Conservation (phyloP, 1,140 invertebrate species). For the Drosophila arawakana region DNA sequence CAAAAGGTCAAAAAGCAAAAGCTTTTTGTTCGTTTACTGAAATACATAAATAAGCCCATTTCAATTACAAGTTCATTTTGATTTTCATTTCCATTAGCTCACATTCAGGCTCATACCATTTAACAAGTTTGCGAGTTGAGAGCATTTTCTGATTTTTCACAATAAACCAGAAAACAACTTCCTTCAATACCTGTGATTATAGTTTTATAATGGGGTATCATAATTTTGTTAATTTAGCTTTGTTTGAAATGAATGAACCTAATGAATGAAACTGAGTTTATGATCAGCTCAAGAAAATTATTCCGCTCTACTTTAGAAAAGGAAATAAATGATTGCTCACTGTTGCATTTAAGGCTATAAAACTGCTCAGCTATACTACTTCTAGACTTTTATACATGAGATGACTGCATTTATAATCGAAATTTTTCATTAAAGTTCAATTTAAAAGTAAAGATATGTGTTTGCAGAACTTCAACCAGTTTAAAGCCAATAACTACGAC, state of each 20-base stretch:
- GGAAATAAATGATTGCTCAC: slow-evolving; percentile 6
- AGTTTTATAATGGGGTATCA: background rate
- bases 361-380: too few relatives aligned
- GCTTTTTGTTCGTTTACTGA: slow-evolving; percentile 11
- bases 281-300: too few relatives aligned
- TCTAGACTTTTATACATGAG: too few relatives aligned
- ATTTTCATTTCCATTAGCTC: slow-evolving; percentile 12
- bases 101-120: background rate
- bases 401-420: too few relatives aligned
- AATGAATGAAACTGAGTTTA: too few relatives aligned
- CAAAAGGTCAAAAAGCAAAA: slow-evolving; percentile 61
- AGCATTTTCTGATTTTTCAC: slow-evolving; percentile 14
- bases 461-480: too few relatives aligned
- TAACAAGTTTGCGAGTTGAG: background rate
- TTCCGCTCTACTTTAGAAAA: background rate
- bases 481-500: too few relatives aligned
- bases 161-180: slow-evolving; percentile 17
- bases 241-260: background rate
- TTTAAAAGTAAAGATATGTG: too few relatives aligned
- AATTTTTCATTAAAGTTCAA: too few relatives aligned
- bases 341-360: background rate
- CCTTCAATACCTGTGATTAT: background rate
- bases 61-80: slow-evolving; percentile 11
- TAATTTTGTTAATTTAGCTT: slow-evolving; percentile 3
- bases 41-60: slow-evolving; percentile 1